These are phyloP conservation scores for Zosterops japonicus DNA, from an alignment of 2,113 vertebrate species.

Conservation along the genomic window DNA sequence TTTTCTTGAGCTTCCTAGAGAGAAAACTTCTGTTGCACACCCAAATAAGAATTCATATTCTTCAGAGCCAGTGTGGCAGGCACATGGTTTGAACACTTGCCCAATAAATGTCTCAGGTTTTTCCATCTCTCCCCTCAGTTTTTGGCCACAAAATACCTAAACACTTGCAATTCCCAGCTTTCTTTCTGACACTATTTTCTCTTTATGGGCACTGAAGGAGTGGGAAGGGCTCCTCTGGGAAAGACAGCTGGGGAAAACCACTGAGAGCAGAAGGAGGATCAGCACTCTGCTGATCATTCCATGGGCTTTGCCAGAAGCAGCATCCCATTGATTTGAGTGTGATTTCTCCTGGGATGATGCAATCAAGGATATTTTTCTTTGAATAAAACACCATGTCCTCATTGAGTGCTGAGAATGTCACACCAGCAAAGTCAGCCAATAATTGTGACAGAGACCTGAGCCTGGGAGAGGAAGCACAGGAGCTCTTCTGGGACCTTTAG, in stretches of 20 bases:
- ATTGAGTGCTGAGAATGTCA: rapidly evolving
- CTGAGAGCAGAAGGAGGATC: neutral
- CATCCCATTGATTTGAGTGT: rapidly evolving
- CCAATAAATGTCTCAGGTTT: neutral
- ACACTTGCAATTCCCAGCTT: neutral
- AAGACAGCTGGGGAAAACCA: rapidly evolving
- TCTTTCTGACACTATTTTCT: neutral
- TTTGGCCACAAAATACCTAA: neutral
- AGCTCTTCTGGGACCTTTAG: neutral
- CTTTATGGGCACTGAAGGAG: neutral
- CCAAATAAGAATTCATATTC: neutral
- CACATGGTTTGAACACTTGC: neutral
- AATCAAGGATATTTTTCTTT: neutral
- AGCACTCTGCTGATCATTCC: neutral
- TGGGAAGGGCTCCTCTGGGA: neutral
- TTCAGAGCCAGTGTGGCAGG: neutral
- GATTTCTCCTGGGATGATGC: neutral
- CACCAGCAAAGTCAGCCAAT: neutral
- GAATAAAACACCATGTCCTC: neutral
- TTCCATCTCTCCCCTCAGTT: neutral
- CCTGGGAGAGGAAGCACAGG: neutral
- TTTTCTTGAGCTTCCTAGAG: neutral
- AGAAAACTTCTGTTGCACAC: neutral
- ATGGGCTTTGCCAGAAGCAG: neutral
- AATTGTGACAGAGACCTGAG: neutral